Base-by-base conservation (phyloP, 2,113 vertebrate genomes). In the Hiodon alosoides region DNA sequence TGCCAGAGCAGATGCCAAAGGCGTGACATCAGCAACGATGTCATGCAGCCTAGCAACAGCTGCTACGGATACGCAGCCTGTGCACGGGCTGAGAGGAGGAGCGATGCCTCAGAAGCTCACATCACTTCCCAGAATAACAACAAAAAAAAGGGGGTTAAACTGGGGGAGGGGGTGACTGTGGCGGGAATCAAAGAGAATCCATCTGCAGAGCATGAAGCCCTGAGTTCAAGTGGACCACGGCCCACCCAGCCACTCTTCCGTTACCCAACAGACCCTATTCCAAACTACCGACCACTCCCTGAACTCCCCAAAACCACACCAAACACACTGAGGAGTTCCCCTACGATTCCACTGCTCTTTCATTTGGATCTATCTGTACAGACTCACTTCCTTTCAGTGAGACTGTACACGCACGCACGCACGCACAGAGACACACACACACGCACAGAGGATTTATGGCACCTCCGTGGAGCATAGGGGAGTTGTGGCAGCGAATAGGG, bases 21-120 rank as follows among this genome's bases (percentile, higher is more conserved):
- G 17, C 13, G 53, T 57, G 65, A 50, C 65, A 16, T 46, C 73
- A 75, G 55, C 73, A n/a, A 3, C 50, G 73, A 68, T 48, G 60
- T 75, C 73, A 75, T n/a, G 54, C 64, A 75, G 64, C 73, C 73
- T 51, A 75, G 73, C 65, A 75, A 75, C 73, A 75, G 73, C 73
- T 59, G 73, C 60, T 65, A 55, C 48, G 65, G 73, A 57, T 57
- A 48, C 57, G 55, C 16, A 50, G 60, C 70, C 70, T 71, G 54
- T 14, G 57, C 0, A 46, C 70, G 47, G 17, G 55, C 70, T 48
- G 70, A 8, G 57, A 59, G 17, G 70, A 54, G 13, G 14, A 57
- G 57, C 46, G 60, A 7, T 57, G 17, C 70, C 57, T 59, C 46
- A 31, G 70, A 57, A 50, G 55, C 46, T 7, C 7, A 48, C 5